A percentile compares a stretch with the other conserved stretches of the same genome.
Evolutionary conservation across 2,113 vertebrate species (phyloP).

Genomic region (Malurus cyaneus): DNA sequence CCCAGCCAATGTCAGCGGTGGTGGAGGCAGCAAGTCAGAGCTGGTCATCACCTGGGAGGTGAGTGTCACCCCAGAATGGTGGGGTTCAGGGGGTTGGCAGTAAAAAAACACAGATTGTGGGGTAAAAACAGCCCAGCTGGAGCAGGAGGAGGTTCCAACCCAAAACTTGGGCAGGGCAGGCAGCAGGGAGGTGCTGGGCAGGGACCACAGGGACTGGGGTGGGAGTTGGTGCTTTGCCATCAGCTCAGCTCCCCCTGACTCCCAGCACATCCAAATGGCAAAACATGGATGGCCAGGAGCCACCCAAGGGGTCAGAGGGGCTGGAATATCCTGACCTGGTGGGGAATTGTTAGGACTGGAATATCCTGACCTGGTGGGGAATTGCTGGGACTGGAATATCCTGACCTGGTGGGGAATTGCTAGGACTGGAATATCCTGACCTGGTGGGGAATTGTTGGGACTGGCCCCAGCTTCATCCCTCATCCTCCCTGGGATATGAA

Average conservation of each 20-base stretch:
- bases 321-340: accelerated
- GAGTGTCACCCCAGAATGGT: constrained; percentile 21
- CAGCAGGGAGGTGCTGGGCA: background rate
- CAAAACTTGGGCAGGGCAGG: no score
- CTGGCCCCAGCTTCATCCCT: background rate
- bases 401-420: background rate
- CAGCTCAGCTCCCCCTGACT: background rate
- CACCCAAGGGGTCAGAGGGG: background rate
- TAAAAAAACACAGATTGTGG: background rate
- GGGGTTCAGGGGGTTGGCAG: background rate
- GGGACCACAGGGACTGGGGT: no score
- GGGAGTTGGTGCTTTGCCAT: accelerated
- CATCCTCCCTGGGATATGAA: accelerated
- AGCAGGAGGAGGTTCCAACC: no score
- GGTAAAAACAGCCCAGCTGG: background rate
- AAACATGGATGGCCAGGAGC: background rate
- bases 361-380: background rate
- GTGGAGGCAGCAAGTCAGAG: constrained; percentile 94
- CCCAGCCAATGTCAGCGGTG: constrained; percentile 94
- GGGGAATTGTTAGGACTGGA: background rate
- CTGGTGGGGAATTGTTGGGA: background rate
- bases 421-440: background rate
- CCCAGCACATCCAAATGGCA: background rate
- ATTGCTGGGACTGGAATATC: accelerated
- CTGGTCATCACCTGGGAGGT: constrained; percentile 99